phyloP scores from a whole-genome alignment of 2,113 vertebrate species.

The Plotosus lineatus region DNA sequence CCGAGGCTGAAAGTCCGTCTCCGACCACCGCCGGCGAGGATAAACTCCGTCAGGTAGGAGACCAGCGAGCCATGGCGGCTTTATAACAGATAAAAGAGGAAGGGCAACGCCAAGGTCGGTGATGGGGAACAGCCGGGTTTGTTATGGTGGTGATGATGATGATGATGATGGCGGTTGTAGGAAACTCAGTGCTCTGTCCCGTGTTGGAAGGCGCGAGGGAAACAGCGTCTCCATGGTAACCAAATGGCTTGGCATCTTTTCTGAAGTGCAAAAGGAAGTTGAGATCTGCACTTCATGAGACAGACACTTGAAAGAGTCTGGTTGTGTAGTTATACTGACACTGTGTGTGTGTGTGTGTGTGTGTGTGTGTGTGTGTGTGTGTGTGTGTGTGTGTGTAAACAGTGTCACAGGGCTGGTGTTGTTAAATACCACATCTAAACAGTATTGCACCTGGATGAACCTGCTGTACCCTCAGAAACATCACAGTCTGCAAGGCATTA shows the following conservation, averaged over 20 bases:
- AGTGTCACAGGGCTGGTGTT: background rate
- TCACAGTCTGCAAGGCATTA: too few relatives aligned
- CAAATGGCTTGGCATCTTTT: background rate
- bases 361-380: too few relatives aligned
- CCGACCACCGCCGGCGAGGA: conserved; percentile 63
- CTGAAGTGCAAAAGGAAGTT: background rate
- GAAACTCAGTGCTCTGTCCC: background rate
- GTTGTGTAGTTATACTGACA: too few relatives aligned
- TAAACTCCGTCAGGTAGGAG: conserved; percentile 72
- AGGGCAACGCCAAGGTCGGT: background rate
- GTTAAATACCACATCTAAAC: too few relatives aligned
- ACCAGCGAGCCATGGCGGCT: background rate
- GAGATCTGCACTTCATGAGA: background rate
- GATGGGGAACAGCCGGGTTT: background rate
- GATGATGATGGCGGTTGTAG: background rate
- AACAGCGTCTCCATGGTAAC: background rate
- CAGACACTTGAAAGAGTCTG: background rate
- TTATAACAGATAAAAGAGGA: background rate
- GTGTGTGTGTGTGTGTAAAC: background rate
- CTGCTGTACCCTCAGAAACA: too few relatives aligned
- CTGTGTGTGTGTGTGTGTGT: too few relatives aligned
- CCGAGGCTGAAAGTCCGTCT: conserved; percentile 65
- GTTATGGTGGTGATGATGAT: background rate
- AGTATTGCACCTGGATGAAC: too few relatives aligned
- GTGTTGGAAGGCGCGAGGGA: background rate